Conservation (phyloP, 2,797 vertebrate genomes). For the Ptychadena robeensis region DNA sequence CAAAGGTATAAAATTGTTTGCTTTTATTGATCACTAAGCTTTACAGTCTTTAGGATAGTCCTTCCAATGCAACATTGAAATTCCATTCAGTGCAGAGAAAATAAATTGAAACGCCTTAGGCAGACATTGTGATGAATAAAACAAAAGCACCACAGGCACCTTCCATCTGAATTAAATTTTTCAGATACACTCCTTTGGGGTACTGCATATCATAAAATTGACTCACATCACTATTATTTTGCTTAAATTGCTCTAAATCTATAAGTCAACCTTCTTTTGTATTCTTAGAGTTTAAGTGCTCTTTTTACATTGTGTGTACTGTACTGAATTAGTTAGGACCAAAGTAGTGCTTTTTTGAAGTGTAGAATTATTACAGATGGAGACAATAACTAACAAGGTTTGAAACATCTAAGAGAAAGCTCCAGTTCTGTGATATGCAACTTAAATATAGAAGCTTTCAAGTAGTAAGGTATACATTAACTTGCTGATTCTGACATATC, state of each 20-base stretch:
- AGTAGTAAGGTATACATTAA: too few species aligned
- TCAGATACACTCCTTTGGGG: constrained; percentile 34
- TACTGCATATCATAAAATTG: constrained; percentile 41
- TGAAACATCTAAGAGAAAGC: too few species aligned
- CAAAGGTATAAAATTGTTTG: constrained; percentile 42
- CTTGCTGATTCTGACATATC: not conserved
- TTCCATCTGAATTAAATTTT: constrained; percentile 53
- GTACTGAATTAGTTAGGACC: not conserved
- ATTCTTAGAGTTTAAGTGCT: not conserved
- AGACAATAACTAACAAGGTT: not conserved
- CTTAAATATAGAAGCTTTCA: too few species aligned
- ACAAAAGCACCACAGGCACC: constrained; percentile 44
- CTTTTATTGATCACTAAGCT: constrained; percentile 39
- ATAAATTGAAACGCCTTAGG: constrained; percentile 51
- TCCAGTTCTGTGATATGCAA: too few species aligned
- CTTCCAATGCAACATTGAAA: constrained; percentile 29
- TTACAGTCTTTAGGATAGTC: constrained; percentile 41
- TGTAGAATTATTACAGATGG: too few species aligned
- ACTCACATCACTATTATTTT: constrained; percentile 41
- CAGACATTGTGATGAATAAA: constrained; percentile 52
- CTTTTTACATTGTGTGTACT: not conserved
- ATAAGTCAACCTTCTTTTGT: constrained; percentile 28
- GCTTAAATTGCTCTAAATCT: constrained; percentile 41
- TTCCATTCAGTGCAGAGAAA: constrained; percentile 49
- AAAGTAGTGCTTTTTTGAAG: too few species aligned